phyloP scores from a whole-genome alignment of 2,113 vertebrate genomes.

The Siphamia tubifer region DNA sequence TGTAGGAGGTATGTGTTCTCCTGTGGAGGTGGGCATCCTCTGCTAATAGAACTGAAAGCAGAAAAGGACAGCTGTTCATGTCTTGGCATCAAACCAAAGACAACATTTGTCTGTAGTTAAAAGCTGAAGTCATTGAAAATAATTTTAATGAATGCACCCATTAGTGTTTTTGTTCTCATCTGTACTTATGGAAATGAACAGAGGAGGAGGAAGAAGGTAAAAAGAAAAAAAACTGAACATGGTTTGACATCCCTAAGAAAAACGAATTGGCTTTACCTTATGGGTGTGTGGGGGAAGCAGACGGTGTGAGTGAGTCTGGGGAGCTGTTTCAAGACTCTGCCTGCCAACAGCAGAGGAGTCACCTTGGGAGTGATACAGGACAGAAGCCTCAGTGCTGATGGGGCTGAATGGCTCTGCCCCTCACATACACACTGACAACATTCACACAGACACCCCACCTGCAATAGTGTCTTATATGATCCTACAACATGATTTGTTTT shows the following conservation, averaged over 20 bases:
- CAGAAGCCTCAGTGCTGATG: constrained; percentile 54
- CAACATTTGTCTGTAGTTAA: constrained; percentile 22
- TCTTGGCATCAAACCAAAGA: constrained; percentile 32
- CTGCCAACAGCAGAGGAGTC: constrained; percentile 67
- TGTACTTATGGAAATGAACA: constrained; percentile 12
- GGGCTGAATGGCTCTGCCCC: constrained; percentile 46
- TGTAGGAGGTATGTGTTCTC: constrained; percentile 49
- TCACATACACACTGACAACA: constrained; percentile 9
- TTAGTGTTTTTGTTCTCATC: neutral
- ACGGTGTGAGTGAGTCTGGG: neutral
- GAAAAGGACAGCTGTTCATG: constrained; percentile 51
- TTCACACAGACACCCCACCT: neutral
- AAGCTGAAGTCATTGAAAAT: neutral
- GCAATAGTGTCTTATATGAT: neutral
- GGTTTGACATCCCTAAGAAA: constrained; percentile 6
- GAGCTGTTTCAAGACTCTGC: constrained; percentile 38
- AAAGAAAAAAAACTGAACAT: neutral
- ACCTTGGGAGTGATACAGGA: constrained; percentile 66
- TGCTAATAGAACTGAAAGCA: constrained; percentile 43
- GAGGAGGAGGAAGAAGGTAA: neutral
- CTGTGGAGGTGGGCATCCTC: constrained; percentile 49
- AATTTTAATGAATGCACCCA: constrained; percentile 5
- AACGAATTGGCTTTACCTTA: constrained; percentile 6
- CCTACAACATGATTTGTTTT: neutral
- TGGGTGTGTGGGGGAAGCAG: constrained; percentile 39